phyloP scores from a whole-genome alignment of 2,888 invertebrate species.

The Molorchus minor region DNA sequence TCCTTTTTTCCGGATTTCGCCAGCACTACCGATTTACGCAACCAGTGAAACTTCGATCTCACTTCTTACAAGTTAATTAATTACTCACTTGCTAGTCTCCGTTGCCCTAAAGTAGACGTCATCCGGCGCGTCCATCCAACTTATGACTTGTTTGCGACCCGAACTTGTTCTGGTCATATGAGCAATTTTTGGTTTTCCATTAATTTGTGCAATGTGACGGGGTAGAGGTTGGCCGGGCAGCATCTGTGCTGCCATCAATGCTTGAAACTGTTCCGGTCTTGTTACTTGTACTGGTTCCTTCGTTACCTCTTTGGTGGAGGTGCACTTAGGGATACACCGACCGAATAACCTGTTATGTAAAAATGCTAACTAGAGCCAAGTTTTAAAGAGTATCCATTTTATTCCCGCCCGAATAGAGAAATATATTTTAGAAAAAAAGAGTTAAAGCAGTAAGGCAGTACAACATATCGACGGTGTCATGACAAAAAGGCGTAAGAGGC shows the following conservation, averaged over 20 bases:
- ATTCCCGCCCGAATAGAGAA: too few relatives aligned
- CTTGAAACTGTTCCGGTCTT: conserved; percentile 74
- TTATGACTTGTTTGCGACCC: conserved; percentile 89
- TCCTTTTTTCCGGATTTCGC: too few relatives aligned
- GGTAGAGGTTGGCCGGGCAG: conserved; percentile 72
- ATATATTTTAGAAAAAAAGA: too few relatives aligned
- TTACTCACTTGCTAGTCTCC: conserved; percentile 85
- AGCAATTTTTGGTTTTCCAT: conserved; percentile 84
- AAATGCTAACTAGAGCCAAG: too few relatives aligned
- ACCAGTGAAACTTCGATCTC: too few relatives aligned
- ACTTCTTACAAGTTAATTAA: too few relatives aligned
- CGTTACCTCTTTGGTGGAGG: conserved; percentile 83
- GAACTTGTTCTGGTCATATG: conserved; percentile 80
- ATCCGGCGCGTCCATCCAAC: conserved; percentile 98
- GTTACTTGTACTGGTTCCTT: conserved; percentile 77
- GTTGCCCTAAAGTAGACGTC: conserved; percentile 96
- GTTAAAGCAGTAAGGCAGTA: too few relatives aligned
- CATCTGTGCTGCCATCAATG: conserved; percentile 73
- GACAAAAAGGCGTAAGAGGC: too few relatives aligned
- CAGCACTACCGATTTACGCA: too few relatives aligned
- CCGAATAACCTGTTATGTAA: too few relatives aligned
- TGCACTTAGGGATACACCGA: conserved; percentile 59
- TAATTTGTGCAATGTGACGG: conserved; percentile 77
- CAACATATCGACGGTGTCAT: too few relatives aligned
- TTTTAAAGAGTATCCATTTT: too few relatives aligned